Conservation (phyloP, 2,797 vertebrate genomes). For the Myotis daubentonii region DNA sequence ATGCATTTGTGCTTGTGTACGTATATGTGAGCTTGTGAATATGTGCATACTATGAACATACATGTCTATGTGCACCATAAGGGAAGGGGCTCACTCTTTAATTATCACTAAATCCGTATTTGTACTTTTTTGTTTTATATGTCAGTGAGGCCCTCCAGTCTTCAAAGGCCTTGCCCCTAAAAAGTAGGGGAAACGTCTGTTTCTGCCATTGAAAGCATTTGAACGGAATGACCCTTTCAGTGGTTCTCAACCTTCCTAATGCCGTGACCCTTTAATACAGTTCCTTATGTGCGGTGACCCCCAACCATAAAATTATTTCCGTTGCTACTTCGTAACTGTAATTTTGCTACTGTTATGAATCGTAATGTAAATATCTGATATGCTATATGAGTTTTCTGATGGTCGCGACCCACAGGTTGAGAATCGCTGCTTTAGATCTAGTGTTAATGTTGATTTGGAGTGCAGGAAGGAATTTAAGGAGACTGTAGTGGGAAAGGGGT, state of each 20-base stretch:
- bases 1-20: background rate
- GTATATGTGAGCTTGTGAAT: background rate
- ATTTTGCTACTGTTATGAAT: no score
- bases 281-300: no score
- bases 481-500: background rate
- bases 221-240: background rate
- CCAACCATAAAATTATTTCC: no score
- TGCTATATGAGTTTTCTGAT: no score
- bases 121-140: constrained; percentile 41
- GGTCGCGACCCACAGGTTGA: no score
- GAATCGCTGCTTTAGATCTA: background rate
- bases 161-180: background rate
- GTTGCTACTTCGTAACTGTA: no score
- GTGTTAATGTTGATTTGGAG: background rate
- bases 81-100: background rate
- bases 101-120: background rate
- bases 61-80: background rate
- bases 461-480: constrained; percentile 20
- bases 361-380: no score
- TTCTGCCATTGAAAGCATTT: background rate
- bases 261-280: no score
- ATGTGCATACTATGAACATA: background rate
- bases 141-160: background rate
- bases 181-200: background rate
- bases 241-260: no score